Conservation (phyloP, 2,797 vertebrate genomes). For the Champsocephalus esox region DNA sequence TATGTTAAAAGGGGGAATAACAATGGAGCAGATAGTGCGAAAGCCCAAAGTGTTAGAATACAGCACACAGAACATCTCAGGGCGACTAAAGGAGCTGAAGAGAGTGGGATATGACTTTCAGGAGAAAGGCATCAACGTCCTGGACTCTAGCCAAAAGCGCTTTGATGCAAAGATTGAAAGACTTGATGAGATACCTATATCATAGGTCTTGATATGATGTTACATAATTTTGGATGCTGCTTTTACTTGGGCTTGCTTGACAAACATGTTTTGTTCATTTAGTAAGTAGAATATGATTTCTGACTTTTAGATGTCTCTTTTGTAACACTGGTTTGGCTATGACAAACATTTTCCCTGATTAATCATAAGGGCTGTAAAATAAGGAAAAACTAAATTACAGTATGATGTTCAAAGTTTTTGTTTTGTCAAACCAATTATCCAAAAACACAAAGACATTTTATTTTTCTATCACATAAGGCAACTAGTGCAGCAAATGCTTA, state of each 20-base stretch:
- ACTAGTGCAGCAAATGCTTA: not conserved
- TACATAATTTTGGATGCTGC: not conserved
- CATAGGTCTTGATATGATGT: not conserved
- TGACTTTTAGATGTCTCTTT: not conserved
- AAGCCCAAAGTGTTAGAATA: constrained; percentile 84
- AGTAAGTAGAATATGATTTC: not conserved
- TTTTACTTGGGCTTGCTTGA: not conserved
- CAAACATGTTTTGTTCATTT: not conserved
- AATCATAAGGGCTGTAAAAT: not conserved
- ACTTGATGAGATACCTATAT: constrained; percentile 34
- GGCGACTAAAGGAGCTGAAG: constrained; percentile 75
- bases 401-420: not conserved
- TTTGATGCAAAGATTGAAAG: constrained; percentile 82
- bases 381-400: not conserved
- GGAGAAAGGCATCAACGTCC: constrained; percentile 77
- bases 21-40: constrained; percentile 76
- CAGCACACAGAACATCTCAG: constrained; percentile 80
- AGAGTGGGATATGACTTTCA: constrained; percentile 82
- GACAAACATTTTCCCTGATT: not conserved
- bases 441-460: not conserved
- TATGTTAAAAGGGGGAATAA: constrained; percentile 81
- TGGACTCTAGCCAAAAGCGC: constrained; percentile 81
- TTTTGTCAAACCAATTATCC: not conserved
- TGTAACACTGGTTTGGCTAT: not conserved
- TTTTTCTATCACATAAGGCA: not conserved